Evolutionary conservation across 2,113 vertebrate genomes (phyloP), one percentile per base, ranked within the genome.

Genomic region (Micronisus gabar): DNA sequence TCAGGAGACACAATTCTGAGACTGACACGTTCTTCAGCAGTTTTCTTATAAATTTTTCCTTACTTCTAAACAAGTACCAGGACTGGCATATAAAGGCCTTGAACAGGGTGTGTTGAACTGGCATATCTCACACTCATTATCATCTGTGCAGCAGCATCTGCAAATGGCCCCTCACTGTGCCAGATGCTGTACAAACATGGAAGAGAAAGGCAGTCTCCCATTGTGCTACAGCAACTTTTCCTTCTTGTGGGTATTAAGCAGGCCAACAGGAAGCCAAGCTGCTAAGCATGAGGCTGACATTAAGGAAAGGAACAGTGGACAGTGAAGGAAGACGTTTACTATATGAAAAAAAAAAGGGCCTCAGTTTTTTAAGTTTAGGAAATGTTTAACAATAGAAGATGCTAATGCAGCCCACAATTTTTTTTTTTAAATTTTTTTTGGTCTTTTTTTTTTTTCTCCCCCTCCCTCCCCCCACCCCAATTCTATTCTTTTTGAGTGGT

Each of bases 401-500:
- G 5, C 3, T 15, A 62, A 38, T 32, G n/a, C 3, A 50, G 4
- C 8, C 10, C 30, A 61, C 29, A 40, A 32, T 26, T 59, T 13
- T 32, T 45, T 16, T 53, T 18, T 26, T 52, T 52, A 3, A 3
- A 5, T 36, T 36, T 16, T 22, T 22, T 34, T 52, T 15, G 1
- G 13, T 74, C 25, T 18, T 4, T 23, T n/a, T 40, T 20, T 36
- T 20, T 47, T n/a, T 6, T 2, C 17, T 15, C 5, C 10, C 7
- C 9, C 21, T 13, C 17, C 14, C 18, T 8, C 2, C 21, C 1
- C 0, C 3, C 2, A 3, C 15, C 34, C 5, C 0, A 10, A 0
- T 45, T 62, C 11, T 63, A 12, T 84, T 38, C 0, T 52, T 61
- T 56, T 78, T 48, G 30, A 43, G 38, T 78, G 11, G 8, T 32